phyloP scores from a whole-genome alignment of 2,113 vertebrate genomes.

The Talpa occidentalis region DNA sequence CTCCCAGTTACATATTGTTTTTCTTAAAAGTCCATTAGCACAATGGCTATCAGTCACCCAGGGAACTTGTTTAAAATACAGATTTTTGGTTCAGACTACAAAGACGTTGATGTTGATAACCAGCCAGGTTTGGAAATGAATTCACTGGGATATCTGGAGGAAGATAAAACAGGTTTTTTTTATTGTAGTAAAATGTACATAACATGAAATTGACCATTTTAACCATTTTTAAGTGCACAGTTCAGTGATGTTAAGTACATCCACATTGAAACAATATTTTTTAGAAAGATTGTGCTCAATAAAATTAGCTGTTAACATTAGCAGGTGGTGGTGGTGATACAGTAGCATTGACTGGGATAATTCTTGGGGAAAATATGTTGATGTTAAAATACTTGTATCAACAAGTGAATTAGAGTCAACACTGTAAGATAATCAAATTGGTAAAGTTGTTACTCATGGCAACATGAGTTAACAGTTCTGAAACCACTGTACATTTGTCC shows the following conservation, averaged over 20 bases:
- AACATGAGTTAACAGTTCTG: not conserved
- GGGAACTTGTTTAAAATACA: constrained; percentile 26
- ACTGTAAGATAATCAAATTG: not conserved
- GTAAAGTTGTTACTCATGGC: not conserved
- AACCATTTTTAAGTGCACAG: not conserved
- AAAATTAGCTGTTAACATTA: not conserved
- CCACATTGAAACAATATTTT: not conserved
- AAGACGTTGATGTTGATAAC: constrained; percentile 25
- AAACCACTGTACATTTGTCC: not conserved
- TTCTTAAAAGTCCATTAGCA: constrained; percentile 3
- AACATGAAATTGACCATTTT: not conserved
- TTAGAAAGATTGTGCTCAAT: not conserved
- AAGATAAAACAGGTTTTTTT: not conserved
- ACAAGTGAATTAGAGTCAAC: not conserved
- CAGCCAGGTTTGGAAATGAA: constrained; percentile 15
- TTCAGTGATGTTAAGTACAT: not conserved
- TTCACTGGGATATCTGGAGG: not conserved
- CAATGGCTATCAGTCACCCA: not conserved
- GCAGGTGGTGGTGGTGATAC: not conserved
- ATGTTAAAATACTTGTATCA: not conserved
- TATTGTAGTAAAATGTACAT: not conserved
- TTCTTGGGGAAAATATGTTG: not conserved
- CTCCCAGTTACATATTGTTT: not conserved
- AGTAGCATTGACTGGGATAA: not conserved
- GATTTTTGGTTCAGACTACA: not conserved